Conservation (phyloP, 2,113 vertebrate species). For the Hymenochirus boettgeri region DNA sequence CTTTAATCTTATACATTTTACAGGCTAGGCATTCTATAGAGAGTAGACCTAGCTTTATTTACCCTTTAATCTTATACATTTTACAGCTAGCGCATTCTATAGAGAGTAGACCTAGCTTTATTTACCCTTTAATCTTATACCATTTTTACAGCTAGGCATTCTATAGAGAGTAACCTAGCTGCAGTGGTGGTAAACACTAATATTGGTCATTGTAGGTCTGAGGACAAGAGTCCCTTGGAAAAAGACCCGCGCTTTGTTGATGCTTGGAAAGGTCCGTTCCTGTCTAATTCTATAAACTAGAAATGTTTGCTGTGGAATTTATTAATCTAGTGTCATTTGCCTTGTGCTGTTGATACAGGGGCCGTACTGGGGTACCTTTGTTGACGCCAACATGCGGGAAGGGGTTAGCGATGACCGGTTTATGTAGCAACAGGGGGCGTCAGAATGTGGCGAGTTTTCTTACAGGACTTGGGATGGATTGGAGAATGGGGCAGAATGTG, state of each 20-base stretch:
- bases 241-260: conserved; percentile 64
- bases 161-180: too few relatives aligned
- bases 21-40: too few relatives aligned
- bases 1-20: too few relatives aligned
- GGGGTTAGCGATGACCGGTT: conserved; percentile 66
- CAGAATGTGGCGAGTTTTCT: conserved; percentile 80
- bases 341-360: conserved; percentile 56
- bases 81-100: too few relatives aligned
- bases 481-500: conserved; percentile 80
- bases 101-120: too few relatives aligned
- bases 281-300: too few relatives aligned
- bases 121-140: too few relatives aligned
- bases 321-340: too few relatives aligned
- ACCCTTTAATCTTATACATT: too few relatives aligned
- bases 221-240: conserved; percentile 72
- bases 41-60: too few relatives aligned
- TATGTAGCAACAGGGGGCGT: conserved; percentile 75
- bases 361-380: conserved; percentile 72
- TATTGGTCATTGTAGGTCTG: conserved; percentile 57
- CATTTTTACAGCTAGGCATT: too few relatives aligned
- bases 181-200: neutral
- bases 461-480: conserved; percentile 74
- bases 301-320: too few relatives aligned
- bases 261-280: conserved; percentile 69
- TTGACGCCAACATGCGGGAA: conserved; percentile 80